These are phyloP conservation scores for Ptychobarbus kaznakovi DNA, from an alignment of 2,797 vertebrate species.

Conservation along the genomic window DNA sequence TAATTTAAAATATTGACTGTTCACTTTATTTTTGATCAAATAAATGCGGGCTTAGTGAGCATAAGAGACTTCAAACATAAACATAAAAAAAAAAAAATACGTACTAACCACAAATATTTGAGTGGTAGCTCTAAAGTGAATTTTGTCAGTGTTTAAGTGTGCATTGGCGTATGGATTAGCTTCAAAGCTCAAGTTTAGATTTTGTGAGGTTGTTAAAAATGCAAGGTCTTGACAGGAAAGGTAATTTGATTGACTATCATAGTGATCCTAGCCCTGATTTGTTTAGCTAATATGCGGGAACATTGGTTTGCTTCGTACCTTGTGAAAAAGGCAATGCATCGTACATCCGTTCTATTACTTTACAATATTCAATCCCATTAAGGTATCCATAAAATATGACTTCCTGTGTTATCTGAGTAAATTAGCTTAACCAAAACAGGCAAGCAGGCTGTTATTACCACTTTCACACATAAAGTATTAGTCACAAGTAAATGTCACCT, in stretches of 20 bases:
- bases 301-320: slow-evolving; percentile 22
- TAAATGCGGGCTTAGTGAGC: background rate
- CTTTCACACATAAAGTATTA: slow-evolving; percentile 35
- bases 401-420: slow-evolving; percentile 35
- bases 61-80: background rate
- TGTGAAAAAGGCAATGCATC: slow-evolving; percentile 8
- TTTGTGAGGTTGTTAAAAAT: background rate
- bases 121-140: background rate
- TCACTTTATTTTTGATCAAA: background rate
- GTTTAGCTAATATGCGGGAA: background rate
- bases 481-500: slow-evolving; percentile 52
- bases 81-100: fast-evolving
- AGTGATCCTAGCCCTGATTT: slow-evolving; percentile 41
- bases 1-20: too few relatives aligned
- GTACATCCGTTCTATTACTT: slow-evolving; percentile 28
- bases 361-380: slow-evolving; percentile 50
- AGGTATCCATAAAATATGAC: slow-evolving; percentile 44
- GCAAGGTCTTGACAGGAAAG: slow-evolving; percentile 6
- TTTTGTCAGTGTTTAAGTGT: background rate
- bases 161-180: background rate
- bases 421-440: slow-evolving; percentile 49
- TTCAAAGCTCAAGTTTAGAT: background rate
- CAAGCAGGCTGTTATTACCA: slow-evolving; percentile 35
- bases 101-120: background rate
- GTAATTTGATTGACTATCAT: slow-evolving; percentile 37